phyloP scores from a whole-genome alignment of 92 coral and sea anemone species.

The Palythoa caribaeorum region DNA sequence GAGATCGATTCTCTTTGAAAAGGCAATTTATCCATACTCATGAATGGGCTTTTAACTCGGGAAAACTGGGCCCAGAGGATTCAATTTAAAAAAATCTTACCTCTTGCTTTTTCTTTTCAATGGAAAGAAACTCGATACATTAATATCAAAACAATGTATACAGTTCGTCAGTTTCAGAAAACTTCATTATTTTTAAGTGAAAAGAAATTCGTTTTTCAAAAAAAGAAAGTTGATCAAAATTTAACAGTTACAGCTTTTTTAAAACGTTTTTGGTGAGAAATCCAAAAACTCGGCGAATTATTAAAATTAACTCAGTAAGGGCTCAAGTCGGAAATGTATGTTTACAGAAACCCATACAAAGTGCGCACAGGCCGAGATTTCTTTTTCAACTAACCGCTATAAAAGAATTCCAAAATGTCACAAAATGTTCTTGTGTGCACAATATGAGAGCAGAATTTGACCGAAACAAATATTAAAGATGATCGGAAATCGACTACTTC shows the following conservation, averaged over 20 bases:
- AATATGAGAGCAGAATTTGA: slow-evolving; percentile 18
- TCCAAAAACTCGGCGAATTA: background rate
- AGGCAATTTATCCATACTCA: background rate
- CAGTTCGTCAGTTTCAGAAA: background rate
- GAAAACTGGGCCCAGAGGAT: slow-evolving; percentile 3
- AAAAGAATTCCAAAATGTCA: slow-evolving; percentile 32
- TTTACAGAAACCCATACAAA: background rate
- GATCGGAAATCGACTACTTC: slow-evolving; percentile 49
- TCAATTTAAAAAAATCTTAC: background rate
- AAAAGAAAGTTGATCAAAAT: background rate
- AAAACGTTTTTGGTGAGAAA: background rate
- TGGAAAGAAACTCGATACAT: slow-evolving; percentile 44
- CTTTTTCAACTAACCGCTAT: background rate
- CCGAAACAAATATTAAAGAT: slow-evolving; percentile 36
- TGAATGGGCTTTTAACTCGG: background rate
- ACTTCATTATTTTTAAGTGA: background rate
- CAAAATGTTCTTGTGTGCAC: slow-evolving; percentile 37
- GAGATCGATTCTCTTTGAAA: background rate
- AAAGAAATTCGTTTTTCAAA: background rate
- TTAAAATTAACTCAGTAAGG: background rate
- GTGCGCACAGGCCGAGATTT: background rate
- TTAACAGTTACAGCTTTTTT: background rate
- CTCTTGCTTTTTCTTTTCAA: background rate
- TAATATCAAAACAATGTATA: slow-evolving; percentile 18
- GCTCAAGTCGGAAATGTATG: background rate